Evolutionary conservation across 2,797 vertebrate species (phyloP).

Genomic region (Xerus rutilus): DNA sequence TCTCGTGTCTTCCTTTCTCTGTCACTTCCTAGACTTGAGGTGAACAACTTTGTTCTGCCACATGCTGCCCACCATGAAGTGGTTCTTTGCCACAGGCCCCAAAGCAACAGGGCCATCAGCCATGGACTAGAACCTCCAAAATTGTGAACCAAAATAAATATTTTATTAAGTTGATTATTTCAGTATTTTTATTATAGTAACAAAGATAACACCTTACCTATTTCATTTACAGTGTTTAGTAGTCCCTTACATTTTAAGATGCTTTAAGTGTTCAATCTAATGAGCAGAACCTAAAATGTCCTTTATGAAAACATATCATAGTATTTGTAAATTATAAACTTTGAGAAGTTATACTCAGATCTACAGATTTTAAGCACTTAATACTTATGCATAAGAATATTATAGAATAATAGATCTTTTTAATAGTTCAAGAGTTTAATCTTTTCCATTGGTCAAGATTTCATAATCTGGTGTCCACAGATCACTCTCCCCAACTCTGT

Average conservation of each 20-base stretch:
- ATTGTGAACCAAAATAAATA: background rate
- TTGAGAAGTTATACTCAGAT: background rate
- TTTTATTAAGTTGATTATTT: background rate
- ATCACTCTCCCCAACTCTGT: background rate
- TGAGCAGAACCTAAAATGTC: background rate
- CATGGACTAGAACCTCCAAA: background rate
- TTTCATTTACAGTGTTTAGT: slow-evolving; percentile 8
- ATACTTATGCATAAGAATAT: background rate
- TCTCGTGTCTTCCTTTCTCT: background rate
- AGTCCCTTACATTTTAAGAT: slow-evolving; percentile 37
- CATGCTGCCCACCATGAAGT: background rate
- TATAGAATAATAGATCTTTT: background rate
- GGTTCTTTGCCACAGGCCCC: background rate
- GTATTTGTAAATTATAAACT: background rate
- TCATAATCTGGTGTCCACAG: background rate
- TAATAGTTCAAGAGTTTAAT: background rate
- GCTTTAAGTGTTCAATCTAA: background rate
- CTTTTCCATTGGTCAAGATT: background rate
- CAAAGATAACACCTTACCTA: background rate
- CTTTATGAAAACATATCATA: background rate
- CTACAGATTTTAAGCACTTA: background rate
- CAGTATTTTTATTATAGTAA: background rate
- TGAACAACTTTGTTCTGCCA: background rate
- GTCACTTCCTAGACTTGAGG: background rate
- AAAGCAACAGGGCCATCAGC: no score